Evolutionary conservation across 2,797 vertebrate species (phyloP).

Genomic region (Microhierax caerulescens): DNA sequence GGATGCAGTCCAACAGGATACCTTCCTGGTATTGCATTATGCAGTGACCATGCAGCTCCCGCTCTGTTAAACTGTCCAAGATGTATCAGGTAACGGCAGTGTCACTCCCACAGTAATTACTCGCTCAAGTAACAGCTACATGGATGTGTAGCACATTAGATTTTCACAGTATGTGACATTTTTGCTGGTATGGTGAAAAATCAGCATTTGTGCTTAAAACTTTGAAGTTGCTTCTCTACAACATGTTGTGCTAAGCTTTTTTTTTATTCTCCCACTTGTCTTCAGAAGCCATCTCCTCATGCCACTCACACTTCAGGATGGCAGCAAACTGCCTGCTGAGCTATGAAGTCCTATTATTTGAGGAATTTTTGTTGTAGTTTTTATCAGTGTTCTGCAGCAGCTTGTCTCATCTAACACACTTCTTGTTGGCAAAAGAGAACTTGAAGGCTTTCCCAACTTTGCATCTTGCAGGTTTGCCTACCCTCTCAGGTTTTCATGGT

Average conservation of each 20-base stretch:
- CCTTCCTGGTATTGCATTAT: not conserved
- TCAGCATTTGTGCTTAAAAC: not conserved
- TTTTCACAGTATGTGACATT: constrained; percentile 19
- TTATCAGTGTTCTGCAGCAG: constrained; percentile 15
- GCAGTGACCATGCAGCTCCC: not conserved
- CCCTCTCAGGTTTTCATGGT: not conserved
- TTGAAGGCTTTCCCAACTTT: not conserved
- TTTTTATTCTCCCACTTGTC: not conserved
- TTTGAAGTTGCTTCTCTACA: not conserved
- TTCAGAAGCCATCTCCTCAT: constrained; percentile 19
- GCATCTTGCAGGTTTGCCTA: not conserved
- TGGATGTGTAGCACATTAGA: not conserved
- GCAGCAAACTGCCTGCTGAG: not conserved
- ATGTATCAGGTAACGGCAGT: not conserved
- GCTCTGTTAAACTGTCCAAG: not conserved
- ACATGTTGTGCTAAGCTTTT: not conserved
- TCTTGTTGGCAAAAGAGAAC: not conserved
- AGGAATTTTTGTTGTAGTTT: not conserved
- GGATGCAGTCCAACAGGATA: not conserved
- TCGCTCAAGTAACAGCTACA: not conserved
- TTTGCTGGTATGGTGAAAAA: constrained; percentile 12
- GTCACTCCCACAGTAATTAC: not conserved
- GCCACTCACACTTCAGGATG: not conserved
- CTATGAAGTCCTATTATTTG: not conserved
- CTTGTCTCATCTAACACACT: not conserved